phyloP scores from a whole-genome alignment of 2,113 vertebrate species.

The Oenanthe oenanthe region DNA sequence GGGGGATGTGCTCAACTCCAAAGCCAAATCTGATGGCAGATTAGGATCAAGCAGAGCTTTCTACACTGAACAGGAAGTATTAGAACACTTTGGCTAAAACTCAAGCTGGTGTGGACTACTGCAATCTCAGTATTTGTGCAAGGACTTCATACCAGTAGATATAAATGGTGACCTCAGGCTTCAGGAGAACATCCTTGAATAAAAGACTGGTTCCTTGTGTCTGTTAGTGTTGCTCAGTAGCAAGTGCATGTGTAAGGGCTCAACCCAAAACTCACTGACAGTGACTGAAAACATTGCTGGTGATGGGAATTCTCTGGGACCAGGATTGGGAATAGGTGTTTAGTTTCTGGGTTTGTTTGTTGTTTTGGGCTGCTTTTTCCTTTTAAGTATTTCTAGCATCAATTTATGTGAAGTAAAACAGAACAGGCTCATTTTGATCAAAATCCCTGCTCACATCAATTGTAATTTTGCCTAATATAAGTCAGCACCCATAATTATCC shows the following conservation, averaged over 20 bases:
- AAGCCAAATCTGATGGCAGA: neutral
- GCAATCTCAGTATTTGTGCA: neutral
- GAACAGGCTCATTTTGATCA: neutral
- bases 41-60: neutral
- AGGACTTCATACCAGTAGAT: neutral
- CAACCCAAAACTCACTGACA: neutral
- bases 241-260: neutral
- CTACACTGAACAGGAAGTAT: neutral
- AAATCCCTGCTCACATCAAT: neutral
- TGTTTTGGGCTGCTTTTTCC: neutral
- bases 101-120: neutral
- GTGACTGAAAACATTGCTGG: neutral
- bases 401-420: neutral
- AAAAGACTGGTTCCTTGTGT: neutral
- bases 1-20: neutral
- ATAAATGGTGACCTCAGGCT: neutral
- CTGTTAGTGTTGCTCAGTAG: neutral
- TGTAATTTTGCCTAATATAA: neutral
- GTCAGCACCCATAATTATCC: neutral
- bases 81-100: neutral
- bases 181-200: neutral
- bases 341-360: neutral
- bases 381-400: neutral
- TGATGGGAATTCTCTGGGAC: neutral
- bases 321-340: neutral